Evolutionary conservation across 2,113 vertebrate species (phyloP).

Genomic region (Anhinga anhinga): DNA sequence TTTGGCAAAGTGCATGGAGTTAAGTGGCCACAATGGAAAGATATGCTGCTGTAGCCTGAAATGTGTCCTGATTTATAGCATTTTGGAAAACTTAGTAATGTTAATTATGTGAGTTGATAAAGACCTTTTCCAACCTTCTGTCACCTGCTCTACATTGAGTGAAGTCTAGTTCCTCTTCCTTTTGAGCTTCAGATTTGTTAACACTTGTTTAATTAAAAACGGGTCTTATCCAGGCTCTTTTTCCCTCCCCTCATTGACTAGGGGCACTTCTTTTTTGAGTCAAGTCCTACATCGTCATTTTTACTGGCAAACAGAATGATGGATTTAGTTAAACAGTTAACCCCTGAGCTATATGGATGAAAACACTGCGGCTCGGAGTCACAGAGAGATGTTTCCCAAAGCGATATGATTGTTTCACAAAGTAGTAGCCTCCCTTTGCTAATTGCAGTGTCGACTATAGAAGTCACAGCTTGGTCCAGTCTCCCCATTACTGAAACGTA

Average conservation of each 20-base stretch:
- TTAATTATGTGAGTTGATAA: background rate
- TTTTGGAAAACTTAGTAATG: background rate
- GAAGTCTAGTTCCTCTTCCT: background rate
- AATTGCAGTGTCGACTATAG: accelerated
- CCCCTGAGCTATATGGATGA: background rate
- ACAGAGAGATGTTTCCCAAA: accelerated
- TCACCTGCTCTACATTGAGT: background rate
- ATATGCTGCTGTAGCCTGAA: background rate
- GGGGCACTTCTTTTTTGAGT: background rate
- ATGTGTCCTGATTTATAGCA: background rate
- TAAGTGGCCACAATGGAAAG: background rate
- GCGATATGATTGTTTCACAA: accelerated
- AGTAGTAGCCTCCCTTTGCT: background rate
- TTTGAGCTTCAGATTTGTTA: background rate
- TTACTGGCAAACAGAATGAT: background rate
- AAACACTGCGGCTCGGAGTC: background rate
- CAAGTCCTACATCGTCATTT: background rate
- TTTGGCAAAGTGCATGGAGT: background rate
- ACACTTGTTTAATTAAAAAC: background rate
- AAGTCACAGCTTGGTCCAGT: background rate
- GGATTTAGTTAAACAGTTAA: background rate
- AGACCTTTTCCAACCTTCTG: background rate
- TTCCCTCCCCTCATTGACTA: background rate
- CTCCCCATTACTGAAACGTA: background rate
- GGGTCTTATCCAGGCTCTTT: background rate